A percentile compares a stretch with the other conserved stretches of the same genome.
Evolutionary conservation across 2,888 invertebrate genomes (phyloP).

Genomic region (Ferdinandea cuprea): DNA sequence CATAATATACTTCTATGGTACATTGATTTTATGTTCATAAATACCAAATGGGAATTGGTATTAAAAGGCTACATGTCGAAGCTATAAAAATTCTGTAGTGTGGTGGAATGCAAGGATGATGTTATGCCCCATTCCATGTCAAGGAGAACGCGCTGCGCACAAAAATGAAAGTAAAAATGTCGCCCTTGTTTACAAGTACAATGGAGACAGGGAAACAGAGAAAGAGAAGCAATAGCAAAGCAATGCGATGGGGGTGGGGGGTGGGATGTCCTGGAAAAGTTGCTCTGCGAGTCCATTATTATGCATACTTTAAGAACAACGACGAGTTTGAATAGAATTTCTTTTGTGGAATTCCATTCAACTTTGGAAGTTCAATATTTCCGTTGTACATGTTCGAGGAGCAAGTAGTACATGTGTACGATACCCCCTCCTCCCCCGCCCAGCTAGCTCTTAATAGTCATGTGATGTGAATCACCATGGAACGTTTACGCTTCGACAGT

Average conservation of each 20-base stretch:
- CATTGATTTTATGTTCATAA: conserved; percentile 74
- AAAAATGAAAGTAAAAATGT: conserved; percentile 48
- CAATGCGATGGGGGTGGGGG: conserved; percentile 37
- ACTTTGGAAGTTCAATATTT: conserved; percentile 71
- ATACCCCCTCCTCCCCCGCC: conserved; percentile 29
- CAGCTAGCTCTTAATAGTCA: conserved; percentile 63
- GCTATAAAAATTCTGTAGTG: conserved; percentile 66
- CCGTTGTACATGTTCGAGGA: conserved; percentile 45
- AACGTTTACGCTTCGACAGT: conserved; percentile 69
- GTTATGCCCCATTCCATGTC: conserved; percentile 41
- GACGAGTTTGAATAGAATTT: conserved; percentile 68
- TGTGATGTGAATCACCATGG: conserved; percentile 73
- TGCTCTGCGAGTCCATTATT: conserved; percentile 68
- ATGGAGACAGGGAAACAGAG: conserved; percentile 43
- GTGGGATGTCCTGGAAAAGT: conserved; percentile 55
- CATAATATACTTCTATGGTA: conserved; percentile 73
- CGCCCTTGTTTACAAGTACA: conserved; percentile 73
- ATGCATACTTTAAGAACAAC: conserved; percentile 71
- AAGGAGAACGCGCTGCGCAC: neutral
- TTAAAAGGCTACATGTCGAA: conserved; percentile 72
- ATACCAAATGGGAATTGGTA: conserved; percentile 72
- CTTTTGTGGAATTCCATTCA: conserved; percentile 73
- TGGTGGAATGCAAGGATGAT: conserved; percentile 66
- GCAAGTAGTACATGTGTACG: conserved; percentile 18
- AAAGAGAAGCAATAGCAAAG: too few species aligned